Evolutionary conservation across 1,140 invertebrate species (phyloP), one percentile per base, ranked within the genome.

Genomic region (Scylla paramamosain): DNA sequence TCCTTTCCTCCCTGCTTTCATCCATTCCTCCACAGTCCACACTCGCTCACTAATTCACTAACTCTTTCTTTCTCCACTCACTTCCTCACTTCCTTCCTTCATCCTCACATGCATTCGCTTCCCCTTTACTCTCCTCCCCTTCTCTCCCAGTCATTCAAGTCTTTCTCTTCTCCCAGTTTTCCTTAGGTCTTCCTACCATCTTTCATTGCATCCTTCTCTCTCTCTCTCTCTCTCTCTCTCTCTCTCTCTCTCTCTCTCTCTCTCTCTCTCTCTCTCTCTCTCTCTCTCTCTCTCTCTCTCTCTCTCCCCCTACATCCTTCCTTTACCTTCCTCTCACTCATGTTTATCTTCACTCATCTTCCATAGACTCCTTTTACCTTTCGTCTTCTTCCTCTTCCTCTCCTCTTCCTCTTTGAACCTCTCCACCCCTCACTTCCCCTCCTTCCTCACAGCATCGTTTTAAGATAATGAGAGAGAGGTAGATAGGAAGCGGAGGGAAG

Each of bases 391-490:
- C 29, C 91, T 45, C 32, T n/a, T 52, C 16, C 91, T n/a, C 25
- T 48, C 88, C 88, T 90, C 86, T 45, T 90, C 88, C 46, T 90
- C 46, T 45, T 90, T 20, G 20, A 32, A 31, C 88, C 45, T 31
- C 46, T 90, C 88, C 88, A 8, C 88, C 45, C 46, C 46, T 91
- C 25, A 32, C 28, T 87, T 32, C 84, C 39, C 31, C 31, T 32
- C 84, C 31, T 28, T 46, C 84, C 31, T 25, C 31, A 20, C 28
- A 32, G 14, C 84, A 87, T 16, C 25, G 12, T 39, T 39, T 39
- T 32, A 87, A 31, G 31, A 32, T 87, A 87, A 87, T 87, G 29
- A 52, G 32, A 93, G 82, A 86, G 25, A 59, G 92, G 67, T 12
- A 84, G 91, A 25, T 10, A 84, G 91, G 67, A 16, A 84, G 31